phyloP scores from a whole-genome alignment of 2,113 vertebrate species.

The Dryoscopus gambensis region DNA sequence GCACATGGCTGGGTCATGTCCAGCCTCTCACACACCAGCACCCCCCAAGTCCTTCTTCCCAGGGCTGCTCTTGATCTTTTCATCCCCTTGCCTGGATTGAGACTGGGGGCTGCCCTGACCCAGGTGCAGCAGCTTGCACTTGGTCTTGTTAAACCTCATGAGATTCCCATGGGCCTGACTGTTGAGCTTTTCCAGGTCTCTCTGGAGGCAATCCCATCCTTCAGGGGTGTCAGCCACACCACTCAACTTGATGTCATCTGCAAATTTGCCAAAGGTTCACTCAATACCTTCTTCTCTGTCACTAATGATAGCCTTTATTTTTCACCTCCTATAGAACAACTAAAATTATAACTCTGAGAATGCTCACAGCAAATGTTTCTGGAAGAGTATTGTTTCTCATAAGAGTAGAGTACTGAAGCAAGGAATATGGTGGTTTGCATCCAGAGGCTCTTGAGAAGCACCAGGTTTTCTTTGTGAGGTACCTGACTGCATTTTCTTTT shows the following conservation, averaged over 20 bases:
- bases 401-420: not conserved
- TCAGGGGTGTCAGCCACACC: not conserved
- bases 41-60: rapidly evolving
- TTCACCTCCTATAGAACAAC: not conserved
- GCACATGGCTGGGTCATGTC: not conserved
- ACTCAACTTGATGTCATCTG: not conserved
- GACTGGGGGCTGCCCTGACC: rapidly evolving
- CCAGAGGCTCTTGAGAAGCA: not conserved
- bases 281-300: not conserved
- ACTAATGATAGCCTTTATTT: not conserved
- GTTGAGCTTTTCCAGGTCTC: rapidly evolving
- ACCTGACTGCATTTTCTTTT: not conserved
- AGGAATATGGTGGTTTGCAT: not conserved
- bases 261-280: not conserved
- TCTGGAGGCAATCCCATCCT: too few species aligned
- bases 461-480: not conserved
- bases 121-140: not conserved
- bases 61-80: rapidly evolving
- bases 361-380: not conserved
- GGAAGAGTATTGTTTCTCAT: not conserved
- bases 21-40: not conserved
- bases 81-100: rapidly evolving
- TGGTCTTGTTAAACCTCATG: not conserved
- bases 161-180: rapidly evolving
- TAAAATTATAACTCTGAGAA: not conserved